Percentiles rank a stretch among this genome's conserved stretches.
These are phyloP conservation scores for Anthoscopus minutus DNA, from an alignment of 2,113 vertebrate species.

Conservation along the genomic window DNA sequence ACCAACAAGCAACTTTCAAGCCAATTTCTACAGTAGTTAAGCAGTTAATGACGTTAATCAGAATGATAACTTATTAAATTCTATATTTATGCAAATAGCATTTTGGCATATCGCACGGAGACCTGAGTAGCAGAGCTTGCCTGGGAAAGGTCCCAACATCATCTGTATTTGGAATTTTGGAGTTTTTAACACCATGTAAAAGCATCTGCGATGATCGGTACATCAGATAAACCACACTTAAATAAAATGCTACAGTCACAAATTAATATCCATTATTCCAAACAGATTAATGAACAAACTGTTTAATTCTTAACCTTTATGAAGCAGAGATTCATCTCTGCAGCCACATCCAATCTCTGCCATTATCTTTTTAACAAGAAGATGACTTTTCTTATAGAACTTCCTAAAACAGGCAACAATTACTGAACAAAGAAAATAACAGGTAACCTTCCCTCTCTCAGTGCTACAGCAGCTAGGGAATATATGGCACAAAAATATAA, in stretches of 20 bases:
- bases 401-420: background rate
- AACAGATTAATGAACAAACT: background rate
- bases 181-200: background rate
- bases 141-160: background rate
- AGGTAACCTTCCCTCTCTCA: background rate
- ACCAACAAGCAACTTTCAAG: slow-evolving; percentile 32
- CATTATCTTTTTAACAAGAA: background rate
- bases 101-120: background rate
- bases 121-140: slow-evolving; percentile 10
- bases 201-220: fast-evolving
- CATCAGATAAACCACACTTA: background rate
- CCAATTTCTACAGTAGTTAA: slow-evolving; percentile 56
- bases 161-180: background rate
- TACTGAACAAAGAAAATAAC: background rate
- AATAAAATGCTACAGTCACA: background rate
- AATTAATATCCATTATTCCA: background rate
- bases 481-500: background rate
- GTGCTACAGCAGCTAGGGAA: background rate
- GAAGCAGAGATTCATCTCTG: background rate
- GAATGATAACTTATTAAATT: slow-evolving; percentile 45
- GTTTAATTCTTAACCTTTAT: background rate
- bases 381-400: background rate
- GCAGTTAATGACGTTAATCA: slow-evolving; percentile 48
- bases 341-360: background rate
- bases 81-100: slow-evolving; percentile 24